These are phyloP conservation scores for Lithophane socia DNA, from an alignment of 2,888 invertebrate genomes.

Conservation along the genomic window DNA sequence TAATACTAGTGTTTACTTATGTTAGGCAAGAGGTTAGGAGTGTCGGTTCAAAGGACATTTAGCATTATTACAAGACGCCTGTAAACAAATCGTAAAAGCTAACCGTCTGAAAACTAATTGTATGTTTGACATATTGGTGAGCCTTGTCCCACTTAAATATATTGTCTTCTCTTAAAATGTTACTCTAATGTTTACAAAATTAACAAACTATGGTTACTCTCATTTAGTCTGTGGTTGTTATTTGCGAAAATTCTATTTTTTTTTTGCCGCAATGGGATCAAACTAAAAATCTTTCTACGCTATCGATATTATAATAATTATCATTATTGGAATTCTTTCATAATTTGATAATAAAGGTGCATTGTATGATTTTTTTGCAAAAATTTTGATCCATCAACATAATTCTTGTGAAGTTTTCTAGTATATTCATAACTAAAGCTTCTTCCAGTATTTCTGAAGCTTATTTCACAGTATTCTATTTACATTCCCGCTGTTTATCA, in stretches of 20 bases:
- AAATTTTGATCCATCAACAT: neutral
- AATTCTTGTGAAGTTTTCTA: neutral
- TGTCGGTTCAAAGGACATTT: slow-evolving; percentile 16
- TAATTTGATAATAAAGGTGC: too few species aligned
- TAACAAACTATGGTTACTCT: neutral
- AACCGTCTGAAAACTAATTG: slow-evolving; percentile 36
- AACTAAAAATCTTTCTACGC: too few species aligned
- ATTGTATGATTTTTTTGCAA: too few species aligned
- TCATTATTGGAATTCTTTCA: too few species aligned
- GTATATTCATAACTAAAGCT: neutral
- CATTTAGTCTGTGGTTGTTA: neutral
- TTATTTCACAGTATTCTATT: neutral
- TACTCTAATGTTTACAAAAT: neutral
- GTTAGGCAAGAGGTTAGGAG: neutral
- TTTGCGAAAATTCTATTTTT: neutral
- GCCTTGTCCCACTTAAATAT: slow-evolving; percentile 11
- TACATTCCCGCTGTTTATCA: neutral
- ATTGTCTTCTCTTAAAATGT: neutral
- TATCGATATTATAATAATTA: too few species aligned
- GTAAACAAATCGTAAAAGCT: slow-evolving; percentile 28
- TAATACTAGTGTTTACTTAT: neutral
- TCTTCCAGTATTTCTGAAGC: neutral
- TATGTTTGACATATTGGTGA: slow-evolving; percentile 7
- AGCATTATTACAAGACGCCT: slow-evolving; percentile 11
- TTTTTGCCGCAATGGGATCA: too few species aligned